Base-by-base conservation (phyloP, 2,797 vertebrate species). In the Falco cherrug region DNA sequence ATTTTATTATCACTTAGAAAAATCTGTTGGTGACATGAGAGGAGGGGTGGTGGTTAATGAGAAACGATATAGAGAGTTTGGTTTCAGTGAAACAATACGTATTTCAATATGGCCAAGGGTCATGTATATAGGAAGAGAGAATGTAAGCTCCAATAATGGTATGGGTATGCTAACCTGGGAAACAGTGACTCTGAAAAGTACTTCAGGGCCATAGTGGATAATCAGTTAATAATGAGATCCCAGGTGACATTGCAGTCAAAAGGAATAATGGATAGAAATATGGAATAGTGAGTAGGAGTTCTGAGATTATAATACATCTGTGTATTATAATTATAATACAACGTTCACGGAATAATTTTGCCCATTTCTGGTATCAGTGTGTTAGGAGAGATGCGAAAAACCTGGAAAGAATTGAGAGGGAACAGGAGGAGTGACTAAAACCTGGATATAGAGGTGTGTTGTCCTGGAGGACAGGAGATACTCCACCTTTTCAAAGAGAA, bases 141-240 rank as follows among this genome's bases (percentile, higher is more conserved):
- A 87, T 45, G 20, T 28, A 83, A 78, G 16, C 16, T 85, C 13
- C n/a, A 68, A 11, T 74, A 85, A 93, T 39, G 15, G 33, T 60
- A 80, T 26, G 35, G 19, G 8, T 79, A 70, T 87, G 13, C 33
- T 87, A 80, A 57, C 60, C 29, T 47, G 45, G 45, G 61, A 93
- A 86, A 78, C 9, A 75, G 67, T 50, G 56, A 57, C 0, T 4
- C 67, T 76, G 51, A 74, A 90, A 95, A 63, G 29, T 69, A 89
- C 64, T 75, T 75, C 74, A 70, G 56, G 43, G 43, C 54, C 67
- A 57, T 71, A 47, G 60, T 39, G 60, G 84, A 77, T 93, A 93
- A 96, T 91, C 56, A 83, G 5, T 60, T 80, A 79, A 77, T 96
- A 95, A 96, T 77, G 87, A 96, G 84, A 64, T 96, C 92, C 92